phyloP scores from a whole-genome alignment of 1,140 invertebrate species.

The Penaeus indicus region DNA sequence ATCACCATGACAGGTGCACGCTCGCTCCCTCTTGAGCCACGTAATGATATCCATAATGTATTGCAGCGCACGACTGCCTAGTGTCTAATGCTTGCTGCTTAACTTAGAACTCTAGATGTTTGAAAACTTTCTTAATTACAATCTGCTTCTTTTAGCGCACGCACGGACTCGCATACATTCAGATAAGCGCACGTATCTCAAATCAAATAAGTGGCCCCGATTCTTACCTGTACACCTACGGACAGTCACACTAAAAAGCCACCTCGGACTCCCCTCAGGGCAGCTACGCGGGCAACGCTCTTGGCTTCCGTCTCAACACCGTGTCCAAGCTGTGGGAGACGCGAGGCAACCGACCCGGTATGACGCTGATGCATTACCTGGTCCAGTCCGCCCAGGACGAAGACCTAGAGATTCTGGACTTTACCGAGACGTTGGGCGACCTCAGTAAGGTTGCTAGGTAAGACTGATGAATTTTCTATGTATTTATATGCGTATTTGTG shows the following conservation, averaged over 20 bases:
- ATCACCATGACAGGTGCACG: too few relatives aligned
- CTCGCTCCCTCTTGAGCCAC: too few relatives aligned
- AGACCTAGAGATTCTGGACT: slow-evolving; percentile 83
- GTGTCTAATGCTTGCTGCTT: too few relatives aligned
- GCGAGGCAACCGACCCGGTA: slow-evolving; percentile 94
- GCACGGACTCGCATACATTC: too few relatives aligned
- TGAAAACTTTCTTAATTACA: too few relatives aligned
- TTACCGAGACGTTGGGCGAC: slow-evolving; percentile 82
- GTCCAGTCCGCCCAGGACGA: slow-evolving; percentile 88
- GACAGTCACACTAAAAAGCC: not conserved
- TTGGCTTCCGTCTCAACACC: slow-evolving; percentile 93
- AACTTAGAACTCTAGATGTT: too few relatives aligned
- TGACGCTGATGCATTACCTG: slow-evolving; percentile 97
- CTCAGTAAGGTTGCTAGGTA: slow-evolving; percentile 91
- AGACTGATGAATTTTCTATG: slow-evolving; percentile 67
- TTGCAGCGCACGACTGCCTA: too few relatives aligned
- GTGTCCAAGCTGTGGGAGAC: slow-evolving; percentile 96
- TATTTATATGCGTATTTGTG: not conserved
- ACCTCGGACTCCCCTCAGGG: slow-evolving; percentile 75
- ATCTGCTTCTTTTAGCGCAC: too few relatives aligned
- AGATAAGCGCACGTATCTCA: not conserved
- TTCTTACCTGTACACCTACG: not conserved
- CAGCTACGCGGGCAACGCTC: slow-evolving; percentile 96
- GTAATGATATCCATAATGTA: too few relatives aligned
- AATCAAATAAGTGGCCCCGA: not conserved